phyloP scores from a whole-genome alignment of 2,113 vertebrate species.

The Chaenogobius annularis region DNA sequence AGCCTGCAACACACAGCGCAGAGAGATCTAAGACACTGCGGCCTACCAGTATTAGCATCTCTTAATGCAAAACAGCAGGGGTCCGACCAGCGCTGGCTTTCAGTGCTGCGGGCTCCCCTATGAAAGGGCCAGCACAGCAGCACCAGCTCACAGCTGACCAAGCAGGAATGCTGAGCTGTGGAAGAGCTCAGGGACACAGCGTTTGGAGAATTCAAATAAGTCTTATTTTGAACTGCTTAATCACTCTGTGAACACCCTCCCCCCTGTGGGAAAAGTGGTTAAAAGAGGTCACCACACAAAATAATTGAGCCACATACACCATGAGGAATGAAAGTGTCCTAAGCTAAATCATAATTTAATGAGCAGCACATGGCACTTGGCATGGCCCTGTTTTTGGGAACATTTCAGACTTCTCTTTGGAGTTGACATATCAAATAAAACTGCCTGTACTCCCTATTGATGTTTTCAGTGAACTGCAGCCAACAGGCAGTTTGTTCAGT shows the following conservation, averaged over 20 bases:
- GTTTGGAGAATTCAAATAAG: slow-evolving; percentile 67
- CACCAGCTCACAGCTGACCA: slow-evolving; percentile 73
- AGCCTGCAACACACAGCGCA: slow-evolving; percentile 65
- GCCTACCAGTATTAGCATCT: slow-evolving; percentile 70
- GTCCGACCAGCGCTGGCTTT: slow-evolving; percentile 56
- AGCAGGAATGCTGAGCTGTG: slow-evolving; percentile 64
- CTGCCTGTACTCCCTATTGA: slow-evolving; percentile 18
- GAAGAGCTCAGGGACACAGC: slow-evolving; percentile 43
- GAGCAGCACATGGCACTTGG: slow-evolving; percentile 58
- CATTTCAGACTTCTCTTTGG: slow-evolving; percentile 5
- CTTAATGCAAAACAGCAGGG: slow-evolving; percentile 76
- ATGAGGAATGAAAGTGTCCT: slow-evolving; percentile 56
- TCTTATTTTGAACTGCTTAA: slow-evolving; percentile 68
- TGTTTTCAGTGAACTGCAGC: slow-evolving; percentile 37
- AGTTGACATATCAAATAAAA: slow-evolving; percentile 21
- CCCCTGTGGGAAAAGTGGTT: slow-evolving; percentile 50
- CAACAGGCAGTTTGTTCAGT: slow-evolving; percentile 52
- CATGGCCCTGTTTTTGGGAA: slow-evolving; percentile 36
- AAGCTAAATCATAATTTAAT: slow-evolving; percentile 67
- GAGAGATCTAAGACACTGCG: slow-evolving; percentile 65
- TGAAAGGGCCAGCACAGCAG: slow-evolving; percentile 60
- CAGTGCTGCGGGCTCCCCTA: slow-evolving; percentile 49
- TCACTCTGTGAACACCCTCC: slow-evolving; percentile 51
- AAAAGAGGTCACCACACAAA: slow-evolving; percentile 64
- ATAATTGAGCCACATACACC: slow-evolving; percentile 58